Base-by-base conservation (phyloP, 2,888 invertebrate species). In the Cordilura impudica region DNA sequence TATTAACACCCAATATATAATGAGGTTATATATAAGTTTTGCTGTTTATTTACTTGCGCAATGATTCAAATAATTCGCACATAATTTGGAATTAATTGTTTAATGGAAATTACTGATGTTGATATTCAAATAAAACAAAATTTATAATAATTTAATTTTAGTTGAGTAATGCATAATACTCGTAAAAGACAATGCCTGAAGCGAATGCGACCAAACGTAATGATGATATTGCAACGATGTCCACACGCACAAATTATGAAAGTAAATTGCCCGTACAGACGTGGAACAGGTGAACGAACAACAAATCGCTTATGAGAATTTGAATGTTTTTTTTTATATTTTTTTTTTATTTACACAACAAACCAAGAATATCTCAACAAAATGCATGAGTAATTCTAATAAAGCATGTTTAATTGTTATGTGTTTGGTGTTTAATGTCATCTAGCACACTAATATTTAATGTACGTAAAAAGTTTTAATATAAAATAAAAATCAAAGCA, bases 151-250 rank as follows among this genome's bases (percentile, higher is more conserved):
- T 43, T 60, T 45, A 45, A 66, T 74, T 67, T 67, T 60, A 67
- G 66, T 35, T 26, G 4, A 39, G 35, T 39, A n/a, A 19, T 23
- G 19, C 14, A 14, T 16, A n/a, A 23, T 12, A 4, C 39, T 51
- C 29, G 26, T 31, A 49, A 70, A 67, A 23, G 47, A 71, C 29
- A 60, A 78, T 77, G 78, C 78, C 73, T 26, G 74, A 76, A 61
- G 76, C 74, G 21, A 77, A 56, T 74, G 45, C 78, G 31, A 54
- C 69, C 14, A 70, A 73, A 61, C 65, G 72, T 70, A 81, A 73
- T 70, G 80, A 77, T 18, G 75, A 79, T 35, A 65, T 58, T 31
- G 66, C 75, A 31, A 73, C 75, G 51, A 75, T 71, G 75, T 61
- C 71, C 66, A 63, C 56, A 14, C 67, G 53, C 2, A 5, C 56